Evolutionary conservation across 2,113 vertebrate species (phyloP), one percentile per base, ranked within the genome.

Genomic region (Ovis aries): DNA sequence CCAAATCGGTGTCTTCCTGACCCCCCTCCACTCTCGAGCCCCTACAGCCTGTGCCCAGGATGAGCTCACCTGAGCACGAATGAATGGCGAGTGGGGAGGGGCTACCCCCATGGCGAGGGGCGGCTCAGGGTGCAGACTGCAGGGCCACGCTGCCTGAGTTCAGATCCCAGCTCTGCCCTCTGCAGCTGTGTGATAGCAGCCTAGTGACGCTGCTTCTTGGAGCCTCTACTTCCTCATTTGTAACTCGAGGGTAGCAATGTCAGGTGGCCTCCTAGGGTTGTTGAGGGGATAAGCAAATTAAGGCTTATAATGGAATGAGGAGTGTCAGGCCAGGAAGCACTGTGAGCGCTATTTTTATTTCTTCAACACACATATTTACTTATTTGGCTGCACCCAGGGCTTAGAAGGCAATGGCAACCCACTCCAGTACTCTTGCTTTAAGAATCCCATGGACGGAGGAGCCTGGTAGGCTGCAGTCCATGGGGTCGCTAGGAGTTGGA

Each of bases 21-120:
- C 36, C 1, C 5, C 45, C 4, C 4, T 14, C 17, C 25, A 43
- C 8, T 25, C 17, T 25, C 3, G 3, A 2, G 25, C 45, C 80
- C 29, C 43, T 21, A 1, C 27, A 64, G 40, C 21, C n/a, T 16
- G 60, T 6, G 45, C 53, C 31, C 36, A 7, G 83, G 53, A 55
- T 29, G 62, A 50, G 21, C n/a, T 13, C 21, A 1, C 16, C 31
- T 4, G 3, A 60, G 90, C 5, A 84, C 19, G 50, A 10, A 25
- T 2, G 0, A 3, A 10, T 29, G 12, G 8, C 9, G 9, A 27
- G 2, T 17, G 3, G 1, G 21, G 59, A 81, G 60, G 43, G 0
- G 2, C 11, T 4, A 7, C 78, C 6, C 55, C 86, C 64, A 7
- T 1, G 33, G 45, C 14, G 3, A 33, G 1, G 12, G 19, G 60